These are phyloP conservation scores for Spheniscus mendiculus DNA, from an alignment of 2,113 vertebrate species.

Conservation along the genomic window DNA sequence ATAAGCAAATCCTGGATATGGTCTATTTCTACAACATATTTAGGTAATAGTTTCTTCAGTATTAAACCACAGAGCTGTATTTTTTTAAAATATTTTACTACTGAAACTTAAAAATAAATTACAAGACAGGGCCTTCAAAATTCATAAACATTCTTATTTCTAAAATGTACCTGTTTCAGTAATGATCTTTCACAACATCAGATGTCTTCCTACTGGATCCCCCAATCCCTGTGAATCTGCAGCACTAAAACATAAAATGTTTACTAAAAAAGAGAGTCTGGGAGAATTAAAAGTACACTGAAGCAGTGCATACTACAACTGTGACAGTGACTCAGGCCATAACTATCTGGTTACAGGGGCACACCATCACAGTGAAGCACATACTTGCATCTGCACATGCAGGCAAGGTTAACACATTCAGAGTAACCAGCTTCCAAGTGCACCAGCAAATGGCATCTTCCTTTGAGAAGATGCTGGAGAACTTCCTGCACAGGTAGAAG, in stretches of 20 bases:
- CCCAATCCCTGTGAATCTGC: not conserved
- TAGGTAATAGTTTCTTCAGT: not conserved
- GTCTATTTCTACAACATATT: not conserved
- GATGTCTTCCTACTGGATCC: not conserved
- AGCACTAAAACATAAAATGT: not conserved
- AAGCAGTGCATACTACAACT: not conserved
- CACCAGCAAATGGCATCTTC: not conserved
- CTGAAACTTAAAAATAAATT: not conserved
- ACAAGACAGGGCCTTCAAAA: not conserved
- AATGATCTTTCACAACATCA: not conserved
- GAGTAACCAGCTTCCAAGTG: not conserved
- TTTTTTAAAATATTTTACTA: not conserved
- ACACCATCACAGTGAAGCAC: too few species aligned
- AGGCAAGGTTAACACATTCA: not conserved
- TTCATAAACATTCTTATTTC: not conserved
- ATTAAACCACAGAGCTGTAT: not conserved
- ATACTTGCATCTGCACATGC: too few species aligned
- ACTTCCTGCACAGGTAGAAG: not conserved
- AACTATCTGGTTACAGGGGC: not conserved
- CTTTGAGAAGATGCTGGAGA: not conserved
- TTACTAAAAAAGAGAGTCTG: not conserved
- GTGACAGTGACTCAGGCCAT: not conserved
- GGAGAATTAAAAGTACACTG: not conserved
- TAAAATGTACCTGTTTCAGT: not conserved
- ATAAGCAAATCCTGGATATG: not conserved